These are phyloP conservation scores for Caenorhabditis wallacei DNA, from an alignment of 2,888 invertebrate species.

Conservation along the genomic window DNA sequence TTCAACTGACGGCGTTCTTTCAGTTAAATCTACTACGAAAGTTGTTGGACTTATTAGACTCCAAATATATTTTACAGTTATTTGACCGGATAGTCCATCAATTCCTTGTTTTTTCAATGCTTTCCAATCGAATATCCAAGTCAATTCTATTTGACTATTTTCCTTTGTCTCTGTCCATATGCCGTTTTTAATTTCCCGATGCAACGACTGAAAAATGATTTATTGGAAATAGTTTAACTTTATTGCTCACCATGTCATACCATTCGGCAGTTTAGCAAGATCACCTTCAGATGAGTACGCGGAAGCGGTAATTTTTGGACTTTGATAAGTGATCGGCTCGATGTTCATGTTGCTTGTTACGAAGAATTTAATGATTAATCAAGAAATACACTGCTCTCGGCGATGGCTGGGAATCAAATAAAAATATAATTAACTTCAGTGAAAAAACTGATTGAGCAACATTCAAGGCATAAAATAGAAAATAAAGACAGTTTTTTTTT, in stretches of 20 bases:
- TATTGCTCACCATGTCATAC: background rate
- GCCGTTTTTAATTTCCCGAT: background rate
- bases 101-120: background rate
- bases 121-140: slow-evolving; percentile 9
- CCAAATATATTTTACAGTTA: background rate
- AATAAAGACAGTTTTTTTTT: too few relatives aligned
- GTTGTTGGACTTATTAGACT: background rate
- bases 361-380: too few relatives aligned
- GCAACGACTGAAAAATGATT: background rate
- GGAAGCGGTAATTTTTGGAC: background rate
- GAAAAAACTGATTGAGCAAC: too few relatives aligned
- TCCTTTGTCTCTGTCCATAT: too few relatives aligned
- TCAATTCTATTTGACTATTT: background rate
- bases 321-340: background rate
- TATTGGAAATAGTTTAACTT: background rate
- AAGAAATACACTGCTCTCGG: too few relatives aligned
- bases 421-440: too few relatives aligned
- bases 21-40: background rate
- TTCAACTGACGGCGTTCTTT: background rate
- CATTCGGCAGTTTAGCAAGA: too few relatives aligned
- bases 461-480: too few relatives aligned
- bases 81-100: background rate
- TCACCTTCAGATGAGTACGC: background rate
- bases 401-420: too few relatives aligned
- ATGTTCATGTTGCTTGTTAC: background rate